Percentiles rank a stretch among this genome's conserved stretches.
phyloP scores from a whole-genome alignment of 92 coral and sea anemone genomes.

The Epizoanthus fatuus region DNA sequence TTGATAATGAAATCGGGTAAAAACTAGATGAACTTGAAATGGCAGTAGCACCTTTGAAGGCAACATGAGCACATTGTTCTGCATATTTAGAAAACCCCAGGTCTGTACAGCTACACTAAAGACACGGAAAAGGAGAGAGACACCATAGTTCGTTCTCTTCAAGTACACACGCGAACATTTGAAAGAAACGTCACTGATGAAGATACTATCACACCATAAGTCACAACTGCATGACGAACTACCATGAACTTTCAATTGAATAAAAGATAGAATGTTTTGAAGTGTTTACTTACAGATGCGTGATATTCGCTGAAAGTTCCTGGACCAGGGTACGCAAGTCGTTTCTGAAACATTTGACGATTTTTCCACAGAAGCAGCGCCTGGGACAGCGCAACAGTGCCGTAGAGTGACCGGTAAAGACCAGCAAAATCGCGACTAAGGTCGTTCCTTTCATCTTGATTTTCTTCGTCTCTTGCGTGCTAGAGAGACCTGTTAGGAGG shows the following conservation, averaged over 20 bases:
- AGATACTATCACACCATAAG: neutral
- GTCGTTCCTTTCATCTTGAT: constrained; percentile 26
- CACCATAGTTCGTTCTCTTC: neutral
- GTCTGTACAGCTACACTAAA: too few relatives aligned
- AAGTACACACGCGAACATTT: constrained; percentile 10
- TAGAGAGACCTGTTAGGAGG: neutral
- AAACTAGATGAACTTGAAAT: too few relatives aligned
- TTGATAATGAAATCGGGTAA: too few relatives aligned
- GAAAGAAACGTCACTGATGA: constrained; percentile 12
- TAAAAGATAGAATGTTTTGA: neutral
- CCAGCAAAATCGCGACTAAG: constrained; percentile 4
- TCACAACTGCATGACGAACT: neutral
- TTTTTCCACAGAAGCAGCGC: constrained; percentile 76
- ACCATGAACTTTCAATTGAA: neutral
- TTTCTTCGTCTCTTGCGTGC: constrained; percentile 31
- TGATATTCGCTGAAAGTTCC: constrained; percentile 82
- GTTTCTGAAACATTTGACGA: constrained; percentile 68
- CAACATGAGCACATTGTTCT: too few relatives aligned
- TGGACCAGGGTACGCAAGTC: constrained; percentile 75
- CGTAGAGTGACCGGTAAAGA: constrained; percentile 31
- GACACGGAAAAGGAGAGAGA: neutral
- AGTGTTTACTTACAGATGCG: constrained; percentile 86
- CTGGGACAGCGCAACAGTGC: constrained; percentile 64
- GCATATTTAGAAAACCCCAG: too few relatives aligned
- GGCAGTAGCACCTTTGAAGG: too few relatives aligned